These are phyloP conservation scores for Bolborhynchus lineola DNA, from an alignment of 2,113 vertebrate species.

Conservation along the genomic window DNA sequence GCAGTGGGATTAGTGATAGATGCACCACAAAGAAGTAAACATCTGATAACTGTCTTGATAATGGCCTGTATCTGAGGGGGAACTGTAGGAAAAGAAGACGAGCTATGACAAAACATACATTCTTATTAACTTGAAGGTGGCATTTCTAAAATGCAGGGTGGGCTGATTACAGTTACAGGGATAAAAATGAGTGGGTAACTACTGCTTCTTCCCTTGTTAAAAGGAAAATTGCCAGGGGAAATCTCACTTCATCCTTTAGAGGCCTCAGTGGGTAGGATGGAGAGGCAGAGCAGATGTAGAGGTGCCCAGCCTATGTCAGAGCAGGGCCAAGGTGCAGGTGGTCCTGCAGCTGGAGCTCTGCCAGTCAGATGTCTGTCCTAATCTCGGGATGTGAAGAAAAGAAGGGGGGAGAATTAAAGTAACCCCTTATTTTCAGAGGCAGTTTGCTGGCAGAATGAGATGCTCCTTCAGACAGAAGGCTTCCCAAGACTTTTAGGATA, in stretches of 20 bases:
- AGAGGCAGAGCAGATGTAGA: background rate
- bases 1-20: background rate
- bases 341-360: background rate
- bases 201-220: background rate
- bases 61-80: background rate
- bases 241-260: background rate
- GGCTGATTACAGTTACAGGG: background rate
- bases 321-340: accelerated
- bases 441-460: background rate
- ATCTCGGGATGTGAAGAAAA: no score
- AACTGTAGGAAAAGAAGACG: background rate
- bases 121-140: background rate
- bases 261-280: background rate
- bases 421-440: background rate
- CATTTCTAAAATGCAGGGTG: background rate
- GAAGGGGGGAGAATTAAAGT: background rate
- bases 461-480: background rate
- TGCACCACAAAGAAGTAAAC: background rate
- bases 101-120: background rate
- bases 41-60: background rate
- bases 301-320: background rate
- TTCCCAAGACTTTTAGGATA: background rate
- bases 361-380: background rate
- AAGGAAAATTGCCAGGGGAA: background rate
- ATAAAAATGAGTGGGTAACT: background rate